Conservation (phyloP, 2,797 vertebrate species). For the Tadarida brasiliensis region DNA sequence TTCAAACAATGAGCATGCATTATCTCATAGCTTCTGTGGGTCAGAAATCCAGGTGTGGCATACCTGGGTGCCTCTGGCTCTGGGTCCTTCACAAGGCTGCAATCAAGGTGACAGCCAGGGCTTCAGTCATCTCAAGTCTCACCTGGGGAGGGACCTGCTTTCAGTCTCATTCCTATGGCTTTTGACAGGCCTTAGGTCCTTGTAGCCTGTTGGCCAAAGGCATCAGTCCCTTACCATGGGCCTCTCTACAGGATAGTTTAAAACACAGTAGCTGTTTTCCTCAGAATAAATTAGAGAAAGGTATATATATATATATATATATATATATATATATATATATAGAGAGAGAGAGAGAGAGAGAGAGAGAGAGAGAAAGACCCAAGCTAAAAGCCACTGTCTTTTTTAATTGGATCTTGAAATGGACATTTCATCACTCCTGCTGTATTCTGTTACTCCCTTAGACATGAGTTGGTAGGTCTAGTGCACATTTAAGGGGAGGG, state of each 20-base stretch:
- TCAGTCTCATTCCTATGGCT: not conserved
- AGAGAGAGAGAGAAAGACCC: not conserved
- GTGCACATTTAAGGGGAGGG: not conserved
- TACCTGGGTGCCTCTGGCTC: not conserved
- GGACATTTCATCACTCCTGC: not conserved
- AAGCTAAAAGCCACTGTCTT: not conserved
- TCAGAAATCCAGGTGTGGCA: not conserved
- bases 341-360: not conserved
- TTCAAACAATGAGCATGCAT: not conserved
- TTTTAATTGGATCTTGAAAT: conserved; percentile 12
- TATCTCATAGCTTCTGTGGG: not conserved
- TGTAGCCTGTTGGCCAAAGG: not conserved
- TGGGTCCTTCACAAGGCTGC: not conserved
- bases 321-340: not conserved
- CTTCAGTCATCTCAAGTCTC: not conserved
- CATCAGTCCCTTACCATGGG: not conserved
- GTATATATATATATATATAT: not conserved
- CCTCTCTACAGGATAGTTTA: not conserved
- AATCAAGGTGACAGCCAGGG: not conserved
- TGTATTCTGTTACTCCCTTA: not conserved
- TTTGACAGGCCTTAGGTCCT: not conserved
- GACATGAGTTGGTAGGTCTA: not conserved
- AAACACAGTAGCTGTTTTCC: not conserved
- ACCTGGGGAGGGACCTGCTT: not conserved
- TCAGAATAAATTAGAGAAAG: not conserved